Conservation (phyloP, 2,113 vertebrate species). For the Salminus brasiliensis region DNA sequence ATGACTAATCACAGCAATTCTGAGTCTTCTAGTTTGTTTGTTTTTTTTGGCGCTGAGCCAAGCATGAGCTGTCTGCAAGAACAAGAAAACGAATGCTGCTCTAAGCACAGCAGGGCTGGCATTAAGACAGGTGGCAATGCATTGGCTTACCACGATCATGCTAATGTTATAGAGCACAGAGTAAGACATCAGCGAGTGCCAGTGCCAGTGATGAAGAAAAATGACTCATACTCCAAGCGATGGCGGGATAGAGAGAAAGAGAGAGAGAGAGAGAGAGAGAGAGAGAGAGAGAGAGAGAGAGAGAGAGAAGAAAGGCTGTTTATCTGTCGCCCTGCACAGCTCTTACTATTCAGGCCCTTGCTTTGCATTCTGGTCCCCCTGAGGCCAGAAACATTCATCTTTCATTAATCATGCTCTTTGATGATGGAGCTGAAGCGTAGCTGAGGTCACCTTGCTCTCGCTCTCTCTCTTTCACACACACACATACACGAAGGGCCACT, state of each 20-base stretch:
- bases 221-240: conserved; percentile 10
- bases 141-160: background rate
- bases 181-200: background rate
- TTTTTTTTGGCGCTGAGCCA: background rate
- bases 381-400: background rate
- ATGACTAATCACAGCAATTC: background rate
- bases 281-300: conserved; percentile 14
- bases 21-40: no score
- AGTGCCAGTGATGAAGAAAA: conserved; percentile 11
- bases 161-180: background rate
- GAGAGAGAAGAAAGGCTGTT: conserved; percentile 26
- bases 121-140: background rate
- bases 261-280: no score
- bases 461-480: background rate
- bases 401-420: conserved; percentile 35
- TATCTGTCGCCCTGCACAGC: background rate
- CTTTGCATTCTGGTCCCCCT: conserved; percentile 9
- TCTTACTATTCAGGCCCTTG: conserved; percentile 14
- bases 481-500: background rate
- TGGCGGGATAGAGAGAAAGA: background rate
- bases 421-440: conserved; percentile 15
- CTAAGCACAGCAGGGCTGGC: background rate
- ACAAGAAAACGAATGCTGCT: background rate
- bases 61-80: background rate
- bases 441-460: conserved; percentile 30